These are phyloP conservation scores for Drosophila bocqueti DNA, from an alignment of 1,140 invertebrate genomes.

Conservation along the genomic window DNA sequence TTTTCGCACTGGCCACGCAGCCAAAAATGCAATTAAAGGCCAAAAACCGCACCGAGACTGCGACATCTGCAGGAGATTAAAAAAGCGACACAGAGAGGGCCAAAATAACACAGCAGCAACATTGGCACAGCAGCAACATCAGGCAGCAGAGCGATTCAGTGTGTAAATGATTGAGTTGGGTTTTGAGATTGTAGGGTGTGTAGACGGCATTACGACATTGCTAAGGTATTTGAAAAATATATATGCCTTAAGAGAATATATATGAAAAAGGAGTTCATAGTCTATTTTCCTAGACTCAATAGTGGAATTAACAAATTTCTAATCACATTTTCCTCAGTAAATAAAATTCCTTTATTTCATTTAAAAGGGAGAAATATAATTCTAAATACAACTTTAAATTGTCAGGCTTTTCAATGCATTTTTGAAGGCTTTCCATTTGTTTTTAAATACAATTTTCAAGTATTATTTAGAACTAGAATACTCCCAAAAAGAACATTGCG, in stretches of 20 bases:
- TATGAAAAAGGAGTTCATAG: neutral
- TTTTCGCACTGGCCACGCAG: constrained; percentile 54
- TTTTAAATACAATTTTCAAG: too few species aligned
- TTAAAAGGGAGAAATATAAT: too few species aligned
- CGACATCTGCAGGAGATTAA: constrained; percentile 67
- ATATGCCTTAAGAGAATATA: neutral
- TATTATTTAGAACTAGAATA: neutral
- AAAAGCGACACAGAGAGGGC: constrained; percentile 42
- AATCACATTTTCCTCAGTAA: too few species aligned
- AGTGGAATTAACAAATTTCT: too few species aligned
- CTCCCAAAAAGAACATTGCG: neutral
- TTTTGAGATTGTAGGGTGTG: constrained; percentile 26
- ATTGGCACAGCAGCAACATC: constrained; percentile 16
- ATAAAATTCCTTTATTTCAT: too few species aligned
- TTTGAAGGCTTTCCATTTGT: too few species aligned
- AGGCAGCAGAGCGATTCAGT: constrained; percentile 28
- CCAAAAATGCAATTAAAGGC: constrained; percentile 69
- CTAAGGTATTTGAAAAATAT: neutral
- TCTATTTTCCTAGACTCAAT: too few species aligned
- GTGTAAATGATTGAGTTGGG: constrained; percentile 56
- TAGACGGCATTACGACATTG: too few species aligned
- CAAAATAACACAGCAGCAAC: constrained; percentile 16
- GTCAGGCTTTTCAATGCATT: too few species aligned
- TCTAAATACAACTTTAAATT: too few species aligned
- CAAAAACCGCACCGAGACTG: constrained; percentile 51